A percentile compares a stretch with the other conserved stretches of the same genome.
Evolutionary conservation across 2,797 vertebrate species (phyloP).

Genomic region (Rachycentron canadum): DNA sequence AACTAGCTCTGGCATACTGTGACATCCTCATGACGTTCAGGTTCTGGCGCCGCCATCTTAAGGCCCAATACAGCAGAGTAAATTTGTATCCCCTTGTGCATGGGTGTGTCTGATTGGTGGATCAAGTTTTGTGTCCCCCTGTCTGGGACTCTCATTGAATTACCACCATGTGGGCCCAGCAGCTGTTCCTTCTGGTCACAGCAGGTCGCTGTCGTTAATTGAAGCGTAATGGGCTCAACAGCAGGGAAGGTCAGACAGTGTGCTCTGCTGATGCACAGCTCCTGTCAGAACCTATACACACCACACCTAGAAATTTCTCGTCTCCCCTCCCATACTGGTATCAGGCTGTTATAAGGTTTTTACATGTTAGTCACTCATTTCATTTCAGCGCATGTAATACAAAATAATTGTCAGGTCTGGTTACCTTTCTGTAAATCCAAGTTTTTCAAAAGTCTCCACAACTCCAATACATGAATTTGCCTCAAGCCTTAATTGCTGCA

Average conservation of each 20-base stretch:
- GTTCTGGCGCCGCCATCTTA: constrained; percentile 63
- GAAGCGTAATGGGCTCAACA: constrained; percentile 92
- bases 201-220: constrained; percentile 91
- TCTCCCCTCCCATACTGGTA: background rate
- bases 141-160: constrained; percentile 89
- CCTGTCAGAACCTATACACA: constrained; percentile 73
- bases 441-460: constrained; percentile 22
- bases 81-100: constrained; percentile 82
- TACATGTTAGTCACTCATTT: background rate
- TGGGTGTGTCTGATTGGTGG: constrained; percentile 84
- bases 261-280: constrained; percentile 82
- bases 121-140: constrained; percentile 85
- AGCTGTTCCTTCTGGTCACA: constrained; percentile 92
- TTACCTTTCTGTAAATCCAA: background rate
- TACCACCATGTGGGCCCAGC: constrained; percentile 90
- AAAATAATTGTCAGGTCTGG: background rate
- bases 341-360: constrained; percentile 5
- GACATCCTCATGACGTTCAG: constrained; percentile 56
- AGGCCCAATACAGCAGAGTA: constrained; percentile 79
- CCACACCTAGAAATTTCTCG: constrained; percentile 49
- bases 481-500: background rate
- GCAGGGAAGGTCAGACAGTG: constrained; percentile 91
- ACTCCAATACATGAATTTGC: background rate
- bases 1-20: constrained; percentile 45
- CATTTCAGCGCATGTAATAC: background rate